Percentiles rank a stretch among this genome's conserved stretches.
Conservation (phyloP, 2,113 vertebrate genomes). For the Ptychochromis oligacanthus region DNA sequence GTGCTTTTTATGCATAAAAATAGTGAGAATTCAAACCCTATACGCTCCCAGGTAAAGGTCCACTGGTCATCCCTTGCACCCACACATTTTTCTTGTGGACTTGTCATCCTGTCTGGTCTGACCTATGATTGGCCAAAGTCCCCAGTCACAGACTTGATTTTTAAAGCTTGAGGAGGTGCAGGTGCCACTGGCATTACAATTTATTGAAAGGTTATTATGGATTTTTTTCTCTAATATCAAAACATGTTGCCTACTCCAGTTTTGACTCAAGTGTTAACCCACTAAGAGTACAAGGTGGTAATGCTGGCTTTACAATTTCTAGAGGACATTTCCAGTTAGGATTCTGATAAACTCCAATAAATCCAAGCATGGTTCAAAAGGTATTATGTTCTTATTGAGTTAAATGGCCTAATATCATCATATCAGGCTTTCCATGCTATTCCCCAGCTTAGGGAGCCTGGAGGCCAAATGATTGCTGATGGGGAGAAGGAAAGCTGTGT, state of each 20-base stretch:
- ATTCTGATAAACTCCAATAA: conserved; percentile 4
- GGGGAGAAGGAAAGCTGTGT: neutral
- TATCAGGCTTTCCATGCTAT: conserved; percentile 3
- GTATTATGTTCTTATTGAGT: conserved; percentile 23
- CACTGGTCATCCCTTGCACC: neutral
- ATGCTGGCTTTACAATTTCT: neutral
- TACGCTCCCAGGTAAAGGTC: neutral
- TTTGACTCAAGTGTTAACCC: neutral
- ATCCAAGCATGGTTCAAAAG: neutral
- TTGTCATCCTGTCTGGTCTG: neutral
- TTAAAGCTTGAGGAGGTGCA: neutral
- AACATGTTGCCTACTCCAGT: neutral
- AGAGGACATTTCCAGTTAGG: neutral
- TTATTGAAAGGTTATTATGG: neutral
- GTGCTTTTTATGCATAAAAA: neutral
- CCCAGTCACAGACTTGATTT: neutral
- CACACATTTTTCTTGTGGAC: neutral
- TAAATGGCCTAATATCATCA: conserved; percentile 29
- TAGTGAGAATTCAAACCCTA: neutral
- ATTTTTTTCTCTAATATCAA: neutral
- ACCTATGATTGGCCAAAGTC: neutral
- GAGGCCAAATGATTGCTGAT: neutral
- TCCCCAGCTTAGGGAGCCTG: neutral
- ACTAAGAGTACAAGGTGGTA: neutral
- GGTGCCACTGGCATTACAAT: neutral